Evolutionary conservation across 1,140 invertebrate species (phyloP).

Genomic region (Drosophila repleta): DNA sequence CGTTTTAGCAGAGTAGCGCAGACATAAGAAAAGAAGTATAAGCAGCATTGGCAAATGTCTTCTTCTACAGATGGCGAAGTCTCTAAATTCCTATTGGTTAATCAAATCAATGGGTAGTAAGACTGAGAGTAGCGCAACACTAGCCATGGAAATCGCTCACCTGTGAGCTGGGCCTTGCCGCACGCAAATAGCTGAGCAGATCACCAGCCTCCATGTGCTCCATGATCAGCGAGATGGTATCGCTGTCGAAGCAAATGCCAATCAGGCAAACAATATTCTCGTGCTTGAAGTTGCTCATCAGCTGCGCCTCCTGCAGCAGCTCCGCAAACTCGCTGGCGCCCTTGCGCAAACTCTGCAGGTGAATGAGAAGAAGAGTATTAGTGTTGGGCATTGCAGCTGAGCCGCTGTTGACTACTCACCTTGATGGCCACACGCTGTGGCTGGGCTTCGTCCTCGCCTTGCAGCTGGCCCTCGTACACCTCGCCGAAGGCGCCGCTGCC

Average conservation of each 20-base stretch:
- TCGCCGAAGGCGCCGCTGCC: slow-evolving; percentile 99
- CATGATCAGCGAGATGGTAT: slow-evolving; percentile 96
- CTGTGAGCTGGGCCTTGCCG: slow-evolving; percentile 87
- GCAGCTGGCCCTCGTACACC: slow-evolving; percentile 95
- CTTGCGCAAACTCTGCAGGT: slow-evolving; percentile 92
- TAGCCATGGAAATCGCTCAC: slow-evolving; percentile 36
- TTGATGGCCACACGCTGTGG: slow-evolving; percentile 93
- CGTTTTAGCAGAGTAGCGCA: too few species aligned
- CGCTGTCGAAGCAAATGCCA: slow-evolving; percentile 96
- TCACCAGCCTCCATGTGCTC: slow-evolving; percentile 99
- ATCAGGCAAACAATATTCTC: slow-evolving; percentile 96
- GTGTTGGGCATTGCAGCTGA: not conserved
- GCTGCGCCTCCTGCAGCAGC: slow-evolving; percentile 97
- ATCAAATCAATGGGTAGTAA: too few species aligned
- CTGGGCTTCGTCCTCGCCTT: slow-evolving; percentile 85
- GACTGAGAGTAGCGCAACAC: not conserved
- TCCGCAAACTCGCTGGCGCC: slow-evolving; percentile 97
- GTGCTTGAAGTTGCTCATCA: slow-evolving; percentile 99
- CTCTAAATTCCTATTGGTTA: too few species aligned
- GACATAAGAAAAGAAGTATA: too few species aligned
- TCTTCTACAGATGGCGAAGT: too few species aligned
- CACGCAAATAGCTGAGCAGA: slow-evolving; percentile 93
- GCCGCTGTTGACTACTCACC: slow-evolving; percentile 84
- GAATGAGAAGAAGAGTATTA: not conserved
- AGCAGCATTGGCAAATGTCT: too few species aligned